Base-by-base conservation (phyloP, 2,888 invertebrate species). In the Atethmia centrago region DNA sequence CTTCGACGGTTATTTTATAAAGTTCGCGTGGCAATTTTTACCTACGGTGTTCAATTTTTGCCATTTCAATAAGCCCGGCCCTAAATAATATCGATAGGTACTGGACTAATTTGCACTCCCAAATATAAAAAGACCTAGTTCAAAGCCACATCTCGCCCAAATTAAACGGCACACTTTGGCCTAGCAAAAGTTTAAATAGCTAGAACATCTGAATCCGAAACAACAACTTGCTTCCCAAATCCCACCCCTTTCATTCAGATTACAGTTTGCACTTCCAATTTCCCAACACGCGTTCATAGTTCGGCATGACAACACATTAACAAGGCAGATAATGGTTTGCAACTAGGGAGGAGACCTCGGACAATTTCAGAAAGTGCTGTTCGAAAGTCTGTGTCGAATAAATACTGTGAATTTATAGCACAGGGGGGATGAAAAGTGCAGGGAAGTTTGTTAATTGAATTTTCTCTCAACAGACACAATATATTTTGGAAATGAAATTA, bases 351-450 rank as follows among this genome's bases (percentile, higher is more conserved):
- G 14, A 53, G 45, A 42, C 14, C 16, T 8, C 19, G 36, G n/a
- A 47, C 58, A 74, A 79, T 80, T 74, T 70, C 49, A 59, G 36
- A n/a, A 47, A 80, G 74, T 79, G 80, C 69, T 79, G 28, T 45
- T 82, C 47, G 8, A 40, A 67, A 76, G 45, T 81, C 53, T 59
- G 28, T 16, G 28, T 25, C 49, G 61, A 25, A 51, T 75, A 75
- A 80, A 75, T 56, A 75, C 61, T 47, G 45, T 5, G 49, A 77
- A 61, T 77, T 61, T 64, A 64, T 69, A 51, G 40, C 45, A 25
- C 65, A 3, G 8, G 16, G 51, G 36, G 42, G n/a, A 31, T 47
- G 16, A 53, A 61, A 81, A 61, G 4, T 36, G 21, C 42, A 36
- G 28, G 9, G 5, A 63, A 62, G 9, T 59, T 74, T 3, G 31